Base-by-base conservation (phyloP, 2,797 vertebrate species). In the Microctenopoma lineatum region DNA sequence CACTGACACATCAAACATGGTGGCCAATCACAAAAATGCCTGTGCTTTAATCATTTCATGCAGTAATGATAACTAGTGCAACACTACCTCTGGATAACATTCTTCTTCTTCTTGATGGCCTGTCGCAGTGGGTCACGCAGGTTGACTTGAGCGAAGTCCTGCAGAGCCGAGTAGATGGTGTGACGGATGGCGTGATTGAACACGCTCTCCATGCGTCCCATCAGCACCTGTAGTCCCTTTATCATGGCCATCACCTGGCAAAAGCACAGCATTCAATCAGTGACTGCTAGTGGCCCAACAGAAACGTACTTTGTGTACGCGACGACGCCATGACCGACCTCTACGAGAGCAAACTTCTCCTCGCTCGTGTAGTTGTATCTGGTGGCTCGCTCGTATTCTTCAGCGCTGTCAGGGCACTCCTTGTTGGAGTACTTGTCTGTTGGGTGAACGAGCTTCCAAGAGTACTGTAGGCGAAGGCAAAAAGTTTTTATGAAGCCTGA, bases 391-490 rank as follows among this genome's bases (percentile, higher is more conserved):
- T 99, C 97, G 0, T 99, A 99, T 65, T 99, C 98, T 77, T 99
- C 98, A 0, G 98, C 98, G 7, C 96, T 99, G 90, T 99, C 98
- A 0, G 97, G 98, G 54, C 97, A 99, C 84, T 99, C 97, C 81
- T 99, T 99, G 86, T 99, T 99, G 46, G 97, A 99, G 73, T 98
- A 99, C 87, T 99, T 99, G 91, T 99, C 97, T 0, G 97, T 99
- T 1, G 97, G 98, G 68, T 99, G 98, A 26, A 99, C 98, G 36
- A 99, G 93, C 69, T 99, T 99, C 97, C 98, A 99, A 0, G 97
- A 99, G 73, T 98, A 99, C 98, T 99, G 78, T 0, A 1, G 27
- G 13, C 44, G 51, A 64, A 41, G 12, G 2, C 2, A 42, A 2
- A 58, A 12, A 2, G 10, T 25, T 39, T 44, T 36, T 36, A 32